Percentiles rank a stretch among this genome's conserved stretches.
Conservation (phyloP, 1,140 invertebrate genomes). For the Brachionus asplanchnoidis region DNA sequence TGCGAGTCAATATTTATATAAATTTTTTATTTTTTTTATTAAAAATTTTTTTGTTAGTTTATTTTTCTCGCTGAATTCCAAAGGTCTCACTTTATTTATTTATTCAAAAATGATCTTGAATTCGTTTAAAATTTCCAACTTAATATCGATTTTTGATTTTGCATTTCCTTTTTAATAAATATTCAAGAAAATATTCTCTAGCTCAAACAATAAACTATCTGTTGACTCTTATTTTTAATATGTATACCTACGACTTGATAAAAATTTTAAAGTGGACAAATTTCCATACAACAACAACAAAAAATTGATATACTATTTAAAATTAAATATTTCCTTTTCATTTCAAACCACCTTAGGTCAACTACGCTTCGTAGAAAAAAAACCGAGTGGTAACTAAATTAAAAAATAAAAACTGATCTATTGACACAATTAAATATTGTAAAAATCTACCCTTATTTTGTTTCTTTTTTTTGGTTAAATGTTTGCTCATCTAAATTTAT, state of each 20-base stretch:
- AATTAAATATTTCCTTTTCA: background rate
- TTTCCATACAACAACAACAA: background rate
- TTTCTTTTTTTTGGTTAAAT: slow-evolving; percentile 3
- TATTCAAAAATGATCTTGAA: slow-evolving; percentile 33
- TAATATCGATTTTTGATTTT: slow-evolving; percentile 5
- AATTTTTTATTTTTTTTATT: background rate
- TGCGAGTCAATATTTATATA: slow-evolving; percentile 8
- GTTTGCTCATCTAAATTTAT: slow-evolving; percentile 4
- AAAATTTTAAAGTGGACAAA: background rate
- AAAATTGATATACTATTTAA: background rate
- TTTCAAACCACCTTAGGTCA: background rate
- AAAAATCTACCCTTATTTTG: slow-evolving; percentile 23
- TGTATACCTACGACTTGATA: background rate
- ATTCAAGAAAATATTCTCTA: background rate
- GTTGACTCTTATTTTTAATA: background rate
- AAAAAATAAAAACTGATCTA: slow-evolving; percentile 15
- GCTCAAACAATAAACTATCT: background rate
- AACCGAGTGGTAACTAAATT: background rate
- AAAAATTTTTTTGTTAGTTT: background rate
- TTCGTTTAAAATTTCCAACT: background rate
- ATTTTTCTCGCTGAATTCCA: slow-evolving; percentile 13
- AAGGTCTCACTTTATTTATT: slow-evolving; percentile 11
- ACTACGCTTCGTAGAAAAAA: background rate
- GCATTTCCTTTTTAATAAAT: background rate
- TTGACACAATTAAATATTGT: slow-evolving; percentile 20